Base-by-base conservation (phyloP, 2,797 vertebrate genomes). In the Somateria mollissima region DNA sequence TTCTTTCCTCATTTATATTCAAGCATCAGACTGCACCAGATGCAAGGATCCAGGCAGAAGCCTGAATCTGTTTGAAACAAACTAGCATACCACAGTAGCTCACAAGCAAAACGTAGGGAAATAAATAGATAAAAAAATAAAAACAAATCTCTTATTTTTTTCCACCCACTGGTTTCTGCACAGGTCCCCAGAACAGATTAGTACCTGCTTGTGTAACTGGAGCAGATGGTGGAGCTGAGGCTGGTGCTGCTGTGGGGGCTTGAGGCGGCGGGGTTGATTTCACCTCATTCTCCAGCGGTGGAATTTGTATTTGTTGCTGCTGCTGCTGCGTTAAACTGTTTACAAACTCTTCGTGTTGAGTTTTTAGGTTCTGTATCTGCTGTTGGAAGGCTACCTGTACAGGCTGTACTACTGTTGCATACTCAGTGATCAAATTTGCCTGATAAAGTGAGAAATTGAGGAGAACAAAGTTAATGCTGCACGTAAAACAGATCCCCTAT, bases 311-410 rank as follows among this genome's bases (percentile, higher is more conserved):
- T 88, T 93, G 98, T 2, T 90, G 98, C 37, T 97, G 98, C 8
- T 97, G 98, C 80, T 98, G 99, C 96, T 99, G 99, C 0, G 99
- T 99, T 60, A 99, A 95, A 76, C 98, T 99, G 94, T 90, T 84
- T 9, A 99, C 98, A 69, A 99, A 99, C 92, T 99, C 99, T 8
- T 99, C 99, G 0, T 99, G 99, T 51, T 99, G 99, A 0, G 98
- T 98, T 96, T 99, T 99, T 76, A 99, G 92, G 34, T 97, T 97
- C 97, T 99, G 99, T 81, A 99, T 99, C 98, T 99, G 99, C 97
- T 99, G 99, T 91, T 99, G 99, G 96, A 99, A 99, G 56, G 99
- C 99, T 58, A 99, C 93, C 88, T 99, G 99, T 28, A 99, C 98
- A 0, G 99, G 99, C 97, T 99, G 99, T 7, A 99, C 99, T 22